Evolutionary conservation across 2,113 vertebrate species (phyloP), one percentile per base, ranked within the genome.

Genomic region (Corvus cornix): DNA sequence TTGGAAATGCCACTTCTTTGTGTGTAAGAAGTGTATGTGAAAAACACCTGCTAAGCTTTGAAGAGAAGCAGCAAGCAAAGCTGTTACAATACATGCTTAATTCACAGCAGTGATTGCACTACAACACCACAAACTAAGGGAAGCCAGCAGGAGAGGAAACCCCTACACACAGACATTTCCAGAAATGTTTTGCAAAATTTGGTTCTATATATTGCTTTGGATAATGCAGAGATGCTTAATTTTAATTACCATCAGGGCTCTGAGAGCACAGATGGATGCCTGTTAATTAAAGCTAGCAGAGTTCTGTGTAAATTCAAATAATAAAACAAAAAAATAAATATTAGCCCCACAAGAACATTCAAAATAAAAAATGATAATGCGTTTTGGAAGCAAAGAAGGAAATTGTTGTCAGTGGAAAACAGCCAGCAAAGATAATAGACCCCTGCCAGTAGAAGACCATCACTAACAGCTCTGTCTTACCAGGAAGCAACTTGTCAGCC

Each of bases 261-360:
- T 5, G 2, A 93, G 35, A 88, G 27, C 63, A 41, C 91, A 95
- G 89, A 90, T 90, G 87, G 78, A 88, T 80, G 82, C 59, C 70
- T 84, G 37, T 79, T 95, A 95, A 93, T 89, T 87, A 87, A 89
- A 93, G 53, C 56, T 60, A 66, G 60, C 24, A 83, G 39, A n/a
- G 56, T 68, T 90, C 60, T 62, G 68, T 56, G 37, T 67, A 84
- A 91, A 92, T 84, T 49, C 59, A 87, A 91, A 89, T 22, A 93
- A 79, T 87, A 95, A 82, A 46, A 56, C 76, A 89, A 82, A 95
- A 66, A 89, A 87, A 93, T 76, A 96, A 83, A 73, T 89, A 91
- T 49, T 89, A 78, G 27, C 55, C 39, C 94, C 31, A 88, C 28
- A 93, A 64, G 51, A 74, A 88, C 16, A 81, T 87, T 93, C 55